Conservation (phyloP, 2,113 vertebrate species). For the Thamnophis sirtalis region DNA sequence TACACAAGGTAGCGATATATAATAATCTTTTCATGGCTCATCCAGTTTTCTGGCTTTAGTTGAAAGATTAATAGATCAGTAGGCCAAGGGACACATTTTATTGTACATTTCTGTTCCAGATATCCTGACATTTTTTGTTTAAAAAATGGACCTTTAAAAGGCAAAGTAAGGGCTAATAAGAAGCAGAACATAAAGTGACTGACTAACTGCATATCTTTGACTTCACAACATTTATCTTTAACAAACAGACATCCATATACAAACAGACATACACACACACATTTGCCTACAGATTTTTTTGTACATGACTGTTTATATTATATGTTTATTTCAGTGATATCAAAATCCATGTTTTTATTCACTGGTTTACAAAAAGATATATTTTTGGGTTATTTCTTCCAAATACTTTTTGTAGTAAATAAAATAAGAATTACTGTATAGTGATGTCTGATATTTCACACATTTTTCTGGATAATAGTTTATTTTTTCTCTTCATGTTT, state of each 20-base stretch:
- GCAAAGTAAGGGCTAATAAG: slow-evolving; percentile 67
- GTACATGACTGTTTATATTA: slow-evolving; percentile 28
- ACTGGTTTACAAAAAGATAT: slow-evolving; percentile 35
- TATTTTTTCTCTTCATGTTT: neutral
- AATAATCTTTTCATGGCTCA: slow-evolving; percentile 55
- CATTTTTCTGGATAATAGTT: neutral
- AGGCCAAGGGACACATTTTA: slow-evolving; percentile 70
- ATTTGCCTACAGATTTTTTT: neutral
- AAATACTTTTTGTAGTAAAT: slow-evolving; percentile 34
- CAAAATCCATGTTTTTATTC: slow-evolving; percentile 49
- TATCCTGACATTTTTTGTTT: slow-evolving; percentile 68
- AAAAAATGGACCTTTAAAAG: slow-evolving; percentile 60
- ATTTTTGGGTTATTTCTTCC: slow-evolving; percentile 43
- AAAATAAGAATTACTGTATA: neutral
- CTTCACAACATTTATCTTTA: slow-evolving; percentile 56
- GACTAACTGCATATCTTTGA: slow-evolving; percentile 64
- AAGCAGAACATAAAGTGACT: slow-evolving; percentile 67
- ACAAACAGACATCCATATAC: neutral
- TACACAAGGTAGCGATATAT: slow-evolving; percentile 51
- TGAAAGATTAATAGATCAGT: slow-evolving; percentile 67
- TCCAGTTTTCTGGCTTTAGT: slow-evolving; percentile 67
- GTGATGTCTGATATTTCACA: neutral
- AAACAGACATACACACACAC: neutral
- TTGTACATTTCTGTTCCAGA: slow-evolving; percentile 71
- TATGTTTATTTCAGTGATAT: slow-evolving; percentile 42